These are phyloP conservation scores for Anoplopoma fimbria DNA, from an alignment of 2,113 vertebrate species.

Conservation along the genomic window DNA sequence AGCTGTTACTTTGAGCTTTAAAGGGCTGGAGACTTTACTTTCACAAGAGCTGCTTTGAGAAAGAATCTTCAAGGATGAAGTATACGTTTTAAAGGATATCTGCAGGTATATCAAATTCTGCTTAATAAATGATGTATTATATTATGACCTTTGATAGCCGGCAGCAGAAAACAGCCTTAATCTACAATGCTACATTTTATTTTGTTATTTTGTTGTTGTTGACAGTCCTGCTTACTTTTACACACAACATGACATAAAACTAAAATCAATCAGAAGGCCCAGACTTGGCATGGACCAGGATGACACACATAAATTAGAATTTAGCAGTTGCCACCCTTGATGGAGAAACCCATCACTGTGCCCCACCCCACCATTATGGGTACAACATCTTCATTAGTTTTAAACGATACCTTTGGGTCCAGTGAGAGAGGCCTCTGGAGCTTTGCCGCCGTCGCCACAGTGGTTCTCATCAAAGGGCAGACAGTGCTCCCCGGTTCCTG, in stretches of 20 bases:
- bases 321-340: slow-evolving; percentile 28
- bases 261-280: slow-evolving; percentile 30
- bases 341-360: slow-evolving; percentile 34
- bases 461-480: slow-evolving; percentile 96
- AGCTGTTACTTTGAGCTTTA: background rate
- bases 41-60: slow-evolving; percentile 1
- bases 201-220: background rate
- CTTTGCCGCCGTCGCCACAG: slow-evolving; percentile 96
- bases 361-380: slow-evolving; percentile 42
- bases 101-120: slow-evolving; percentile 1
- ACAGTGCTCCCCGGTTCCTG: slow-evolving; percentile 96
- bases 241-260: slow-evolving; percentile 7
- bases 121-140: background rate
- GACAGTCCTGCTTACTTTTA: slow-evolving; percentile 4
- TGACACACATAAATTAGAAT: slow-evolving; percentile 49
- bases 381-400: slow-evolving; percentile 44
- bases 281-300: slow-evolving; percentile 29
- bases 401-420: slow-evolving; percentile 93
- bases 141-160: background rate
- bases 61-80: background rate
- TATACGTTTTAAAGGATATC: slow-evolving; percentile 13
- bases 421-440: slow-evolving; percentile 93
- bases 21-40: slow-evolving; percentile 16
- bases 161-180: slow-evolving; percentile 7
- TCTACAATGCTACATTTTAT: background rate